phyloP scores from a whole-genome alignment of 2,113 vertebrate genomes.

The Tragulus kanchil region DNA sequence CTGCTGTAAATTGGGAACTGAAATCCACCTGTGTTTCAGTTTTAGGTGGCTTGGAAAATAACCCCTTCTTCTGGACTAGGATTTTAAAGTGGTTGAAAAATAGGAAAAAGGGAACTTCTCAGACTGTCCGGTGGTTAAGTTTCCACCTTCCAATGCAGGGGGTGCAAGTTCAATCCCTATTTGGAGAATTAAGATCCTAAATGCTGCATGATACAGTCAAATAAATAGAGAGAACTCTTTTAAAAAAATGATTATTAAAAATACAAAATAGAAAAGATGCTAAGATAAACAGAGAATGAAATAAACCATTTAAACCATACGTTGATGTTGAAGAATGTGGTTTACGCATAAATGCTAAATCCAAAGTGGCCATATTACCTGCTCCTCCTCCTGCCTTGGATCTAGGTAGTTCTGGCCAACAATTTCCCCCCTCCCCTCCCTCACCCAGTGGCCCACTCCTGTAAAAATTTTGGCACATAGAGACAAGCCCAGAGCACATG shows the following conservation, averaged over 20 bases:
- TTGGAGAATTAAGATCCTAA: not conserved
- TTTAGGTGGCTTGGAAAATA: not conserved
- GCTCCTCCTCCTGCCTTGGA: too few relatives aligned
- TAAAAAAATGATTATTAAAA: not conserved
- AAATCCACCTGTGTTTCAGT: not conserved
- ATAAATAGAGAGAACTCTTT: not conserved
- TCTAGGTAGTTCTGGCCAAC: not conserved
- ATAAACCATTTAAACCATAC: not conserved
- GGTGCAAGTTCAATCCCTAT: not conserved
- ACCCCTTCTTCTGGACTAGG: not conserved
- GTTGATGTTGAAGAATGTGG: not conserved
- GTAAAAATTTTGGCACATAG: not conserved
- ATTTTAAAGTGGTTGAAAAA: not conserved
- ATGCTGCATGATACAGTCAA: not conserved
- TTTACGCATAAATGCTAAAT: not conserved
- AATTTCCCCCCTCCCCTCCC: not conserved
- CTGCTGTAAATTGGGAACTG: not conserved
- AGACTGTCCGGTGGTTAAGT: not conserved
- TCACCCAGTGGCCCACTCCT: not conserved
- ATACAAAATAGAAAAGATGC: not conserved
- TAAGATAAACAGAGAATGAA: not conserved
- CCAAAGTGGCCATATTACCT: not conserved
- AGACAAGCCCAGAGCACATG: accelerated
- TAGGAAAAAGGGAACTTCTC: not conserved
- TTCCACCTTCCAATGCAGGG: not conserved